Conservation (phyloP, 2,113 vertebrate genomes). For the Neolamprologus variostigma region DNA sequence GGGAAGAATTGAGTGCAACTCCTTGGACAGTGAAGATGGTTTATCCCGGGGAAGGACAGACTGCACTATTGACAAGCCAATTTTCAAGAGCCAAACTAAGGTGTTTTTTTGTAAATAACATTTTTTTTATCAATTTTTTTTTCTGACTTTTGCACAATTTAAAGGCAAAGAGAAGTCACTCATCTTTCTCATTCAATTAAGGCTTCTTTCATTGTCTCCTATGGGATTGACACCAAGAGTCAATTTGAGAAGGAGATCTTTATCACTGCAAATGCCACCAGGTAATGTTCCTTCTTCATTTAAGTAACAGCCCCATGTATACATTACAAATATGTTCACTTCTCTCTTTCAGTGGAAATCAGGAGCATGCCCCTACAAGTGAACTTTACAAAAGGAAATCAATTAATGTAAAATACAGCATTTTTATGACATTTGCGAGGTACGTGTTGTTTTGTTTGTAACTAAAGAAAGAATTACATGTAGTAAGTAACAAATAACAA, state of each 20-base stretch:
- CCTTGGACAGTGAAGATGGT: neutral
- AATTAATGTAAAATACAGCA: constrained; percentile 66
- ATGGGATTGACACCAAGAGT: neutral
- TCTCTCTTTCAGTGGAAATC: neutral
- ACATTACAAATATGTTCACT: neutral
- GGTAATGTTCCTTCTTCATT: neutral
- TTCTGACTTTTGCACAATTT: neutral
- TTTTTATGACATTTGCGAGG: constrained; percentile 63
- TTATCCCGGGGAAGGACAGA: constrained; percentile 11
- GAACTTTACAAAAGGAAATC: constrained; percentile 3
- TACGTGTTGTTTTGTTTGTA: constrained; percentile 7
- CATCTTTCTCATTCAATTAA: neutral
- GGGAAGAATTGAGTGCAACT: constrained; percentile 54
- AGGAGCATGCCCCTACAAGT: neutral
- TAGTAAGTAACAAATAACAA: neutral
- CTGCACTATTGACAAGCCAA: constrained; percentile 73
- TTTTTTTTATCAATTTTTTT: neutral
- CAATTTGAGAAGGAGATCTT: neutral
- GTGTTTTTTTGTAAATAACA: constrained; percentile 27
- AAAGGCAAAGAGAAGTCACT: neutral
- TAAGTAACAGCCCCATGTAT: neutral
- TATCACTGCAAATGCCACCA: neutral
- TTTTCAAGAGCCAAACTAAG: constrained; percentile 59
- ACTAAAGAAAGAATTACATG: neutral
- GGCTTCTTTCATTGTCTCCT: neutral